These are phyloP conservation scores for Muscina levida DNA, from an alignment of 2,888 invertebrate genomes.

Conservation along the genomic window DNA sequence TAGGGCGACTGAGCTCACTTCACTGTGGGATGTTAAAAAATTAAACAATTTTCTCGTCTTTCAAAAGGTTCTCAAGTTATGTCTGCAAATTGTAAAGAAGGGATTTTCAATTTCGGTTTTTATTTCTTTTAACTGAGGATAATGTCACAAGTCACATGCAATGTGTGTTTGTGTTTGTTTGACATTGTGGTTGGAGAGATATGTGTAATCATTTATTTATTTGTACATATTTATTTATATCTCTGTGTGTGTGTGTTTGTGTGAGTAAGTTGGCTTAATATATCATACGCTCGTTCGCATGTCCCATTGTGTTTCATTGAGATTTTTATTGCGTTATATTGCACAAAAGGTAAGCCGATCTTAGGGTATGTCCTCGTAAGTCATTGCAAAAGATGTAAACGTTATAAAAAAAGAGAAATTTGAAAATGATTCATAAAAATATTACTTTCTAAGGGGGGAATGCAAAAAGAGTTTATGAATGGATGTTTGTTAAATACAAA, in stretches of 20 bases:
- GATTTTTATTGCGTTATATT: conserved; percentile 53
- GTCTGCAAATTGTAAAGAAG: background rate
- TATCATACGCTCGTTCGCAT: too few species aligned
- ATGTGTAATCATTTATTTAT: background rate
- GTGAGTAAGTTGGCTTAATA: too few species aligned
- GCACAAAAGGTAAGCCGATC: conserved; percentile 22
- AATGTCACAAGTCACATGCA: conserved; percentile 34
- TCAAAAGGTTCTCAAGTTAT: background rate
- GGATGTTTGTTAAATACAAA: too few species aligned
- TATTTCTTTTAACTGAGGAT: background rate
- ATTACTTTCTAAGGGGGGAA: too few species aligned
- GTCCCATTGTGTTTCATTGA: background rate
- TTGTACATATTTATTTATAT: background rate
- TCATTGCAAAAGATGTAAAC: background rate
- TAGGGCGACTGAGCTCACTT: background rate
- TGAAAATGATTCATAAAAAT: background rate
- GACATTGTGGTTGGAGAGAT: conserved; percentile 1
- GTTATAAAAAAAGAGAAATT: too few species aligned
- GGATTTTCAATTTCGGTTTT: conserved; percentile 12
- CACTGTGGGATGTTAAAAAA: background rate
- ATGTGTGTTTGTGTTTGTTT: too few species aligned
- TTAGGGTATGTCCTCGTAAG: background rate
- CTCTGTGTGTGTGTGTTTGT: background rate
- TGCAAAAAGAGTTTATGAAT: too few species aligned
- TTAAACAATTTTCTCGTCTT: background rate